phyloP scores from a whole-genome alignment of 1,140 invertebrate genomes.

The Sarcophaga bullata region DNA sequence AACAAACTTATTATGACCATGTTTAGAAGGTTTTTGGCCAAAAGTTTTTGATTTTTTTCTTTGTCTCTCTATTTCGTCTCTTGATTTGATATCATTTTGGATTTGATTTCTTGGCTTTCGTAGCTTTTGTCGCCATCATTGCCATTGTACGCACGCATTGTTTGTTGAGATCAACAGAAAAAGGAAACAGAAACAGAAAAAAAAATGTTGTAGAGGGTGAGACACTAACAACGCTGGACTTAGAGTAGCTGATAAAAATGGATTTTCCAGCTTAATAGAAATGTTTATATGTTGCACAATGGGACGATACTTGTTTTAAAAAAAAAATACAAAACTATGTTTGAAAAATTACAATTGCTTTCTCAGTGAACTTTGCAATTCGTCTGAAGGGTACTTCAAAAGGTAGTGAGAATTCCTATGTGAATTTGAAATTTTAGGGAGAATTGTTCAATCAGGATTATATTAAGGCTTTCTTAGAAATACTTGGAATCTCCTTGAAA shows the following conservation, averaged over 20 bases:
- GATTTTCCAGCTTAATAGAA: neutral
- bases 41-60: slow-evolving; percentile 21
- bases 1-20: slow-evolving; percentile 40
- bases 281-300: neutral
- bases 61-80: neutral
- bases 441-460: too few species aligned
- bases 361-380: too few species aligned
- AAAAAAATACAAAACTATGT: too few species aligned
- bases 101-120: neutral
- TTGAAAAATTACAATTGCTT: too few species aligned
- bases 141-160: neutral
- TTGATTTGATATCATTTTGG: neutral
- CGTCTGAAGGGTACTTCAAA: too few species aligned
- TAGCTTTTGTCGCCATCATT: neutral
- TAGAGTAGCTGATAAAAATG: neutral
- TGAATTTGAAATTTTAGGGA: too few species aligned
- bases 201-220: neutral
- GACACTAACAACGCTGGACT: neutral
- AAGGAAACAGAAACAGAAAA: too few species aligned
- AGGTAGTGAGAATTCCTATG: too few species aligned
- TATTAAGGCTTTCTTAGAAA: too few species aligned
- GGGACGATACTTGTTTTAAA: neutral
- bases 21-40: neutral
- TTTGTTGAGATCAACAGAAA: neutral
- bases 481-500: too few species aligned